Evolutionary conservation across 2,797 vertebrate species (phyloP).

Genomic region (Merluccius polli): DNA sequence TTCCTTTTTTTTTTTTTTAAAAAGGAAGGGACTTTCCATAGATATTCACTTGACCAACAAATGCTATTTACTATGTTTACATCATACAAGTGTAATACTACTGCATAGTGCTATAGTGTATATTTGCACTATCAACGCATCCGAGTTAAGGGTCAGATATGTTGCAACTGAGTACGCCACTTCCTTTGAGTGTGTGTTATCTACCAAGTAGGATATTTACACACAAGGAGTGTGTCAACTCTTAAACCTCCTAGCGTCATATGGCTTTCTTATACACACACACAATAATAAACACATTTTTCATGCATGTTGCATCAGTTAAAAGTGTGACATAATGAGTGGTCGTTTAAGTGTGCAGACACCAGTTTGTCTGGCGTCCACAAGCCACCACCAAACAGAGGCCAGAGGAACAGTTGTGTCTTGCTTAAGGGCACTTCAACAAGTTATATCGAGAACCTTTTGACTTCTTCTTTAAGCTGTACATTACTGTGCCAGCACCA

Average conservation of each 20-base stretch:
- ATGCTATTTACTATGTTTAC: neutral
- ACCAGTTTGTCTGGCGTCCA: neutral
- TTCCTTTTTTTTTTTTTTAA: neutral
- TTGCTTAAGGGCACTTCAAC: slow-evolving; percentile 5
- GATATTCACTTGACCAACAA: neutral
- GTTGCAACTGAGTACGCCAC: neutral
- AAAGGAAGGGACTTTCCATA: neutral
- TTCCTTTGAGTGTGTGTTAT: neutral
- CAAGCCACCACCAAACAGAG: neutral
- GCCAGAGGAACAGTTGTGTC: neutral
- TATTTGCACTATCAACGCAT: neutral
- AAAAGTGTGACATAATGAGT: neutral
- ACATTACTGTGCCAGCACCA: neutral
- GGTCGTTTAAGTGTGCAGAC: neutral
- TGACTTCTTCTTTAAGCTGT: neutral
- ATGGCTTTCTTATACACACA: slow-evolving; percentile 32
- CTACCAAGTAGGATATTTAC: neutral
- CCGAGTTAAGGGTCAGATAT: neutral
- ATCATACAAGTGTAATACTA: neutral
- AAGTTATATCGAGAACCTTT: neutral
- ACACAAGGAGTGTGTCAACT: slow-evolving; percentile 36
- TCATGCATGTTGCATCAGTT: neutral
- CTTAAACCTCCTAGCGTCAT: slow-evolving; percentile 6
- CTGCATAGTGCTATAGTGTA: neutral
- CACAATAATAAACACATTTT: neutral